Evolutionary conservation across 2,113 vertebrate genomes (phyloP), one percentile per base, ranked within the genome.

Genomic region (Hystrix brachyura): DNA sequence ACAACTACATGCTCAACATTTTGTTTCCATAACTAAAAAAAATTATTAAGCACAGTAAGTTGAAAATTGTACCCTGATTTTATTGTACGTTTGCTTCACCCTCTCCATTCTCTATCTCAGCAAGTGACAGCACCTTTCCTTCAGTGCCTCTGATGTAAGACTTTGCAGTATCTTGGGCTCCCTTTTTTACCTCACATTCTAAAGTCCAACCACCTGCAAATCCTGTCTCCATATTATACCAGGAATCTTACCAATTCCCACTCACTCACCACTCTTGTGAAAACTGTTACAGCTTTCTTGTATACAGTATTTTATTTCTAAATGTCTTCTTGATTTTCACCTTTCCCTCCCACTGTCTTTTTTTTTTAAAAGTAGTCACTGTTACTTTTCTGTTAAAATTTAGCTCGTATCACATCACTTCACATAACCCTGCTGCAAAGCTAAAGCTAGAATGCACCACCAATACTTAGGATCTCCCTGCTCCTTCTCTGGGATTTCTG

Each of bases 21-120:
- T 86, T 81, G 38, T 80, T 80, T 85, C 89, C 48, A 67, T 53
- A 59, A 29, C 7, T 55, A 81, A 76, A 71, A 82, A 60, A 74
- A 25, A 72, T 72, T 72, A 12, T 14, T 48, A 81, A 65, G 46
- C 14, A 51, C 46, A 43, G 38, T 46, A 13, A 53, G 7, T 72
- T 78, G 17, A 88, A 86, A 86, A 69, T 18, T 4, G 43, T 71
- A 57, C 13, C 12, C 5, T 69, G 34, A 76, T 90, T 90, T 94
- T 76, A 81, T 34, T 48, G 7, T 29, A 27, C 10, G 74, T 38
- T 65, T 91, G 25, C 27, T 69, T 38, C 15, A 19, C 9, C 5
- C 27, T 74, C 4, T 57, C 32, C 53, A 15, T 65, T 92, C 12
- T 95, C 43, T 3, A 32, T 38, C 29, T 92, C 29, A 86, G 18